Evolutionary conservation across 2,888 invertebrate species (phyloP).

Genomic region (Polietes domitor): DNA sequence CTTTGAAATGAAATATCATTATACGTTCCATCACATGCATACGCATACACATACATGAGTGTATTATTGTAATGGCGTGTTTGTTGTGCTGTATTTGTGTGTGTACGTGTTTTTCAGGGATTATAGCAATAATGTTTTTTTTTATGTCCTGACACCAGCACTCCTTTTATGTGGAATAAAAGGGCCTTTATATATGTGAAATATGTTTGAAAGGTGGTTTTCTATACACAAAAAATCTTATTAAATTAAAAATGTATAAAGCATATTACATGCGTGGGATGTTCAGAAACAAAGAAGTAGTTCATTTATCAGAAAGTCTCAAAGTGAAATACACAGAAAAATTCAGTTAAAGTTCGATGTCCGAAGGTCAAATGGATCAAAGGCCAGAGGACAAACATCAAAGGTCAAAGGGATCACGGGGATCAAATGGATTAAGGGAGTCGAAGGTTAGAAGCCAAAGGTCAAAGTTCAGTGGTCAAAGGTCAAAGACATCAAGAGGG

Average conservation of each 20-base stretch:
- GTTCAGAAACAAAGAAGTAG: background rate
- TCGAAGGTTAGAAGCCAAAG: no score
- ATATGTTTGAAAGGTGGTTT: background rate
- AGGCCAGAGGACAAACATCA: no score
- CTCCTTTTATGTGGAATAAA: background rate
- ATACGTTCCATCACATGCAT: conserved; percentile 4
- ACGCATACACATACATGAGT: no score
- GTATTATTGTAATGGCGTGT: background rate
- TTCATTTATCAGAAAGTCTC: no score
- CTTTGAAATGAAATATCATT: conserved; percentile 8
- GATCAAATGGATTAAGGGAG: no score
- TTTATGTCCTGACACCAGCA: background rate
- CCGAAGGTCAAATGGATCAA: no score
- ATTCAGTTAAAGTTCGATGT: no score
- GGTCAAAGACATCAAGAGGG: no score
- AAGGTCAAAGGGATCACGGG: no score
- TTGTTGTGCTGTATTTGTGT: background rate
- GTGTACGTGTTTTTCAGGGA: background rate
- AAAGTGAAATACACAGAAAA: no score
- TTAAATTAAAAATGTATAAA: background rate
- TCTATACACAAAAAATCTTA: background rate
- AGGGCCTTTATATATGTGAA: background rate
- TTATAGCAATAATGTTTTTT: background rate
- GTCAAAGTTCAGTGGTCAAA: no score
- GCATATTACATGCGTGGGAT: background rate